phyloP scores from a whole-genome alignment of 2,797 vertebrate genomes.

The Staurois parvus region DNA sequence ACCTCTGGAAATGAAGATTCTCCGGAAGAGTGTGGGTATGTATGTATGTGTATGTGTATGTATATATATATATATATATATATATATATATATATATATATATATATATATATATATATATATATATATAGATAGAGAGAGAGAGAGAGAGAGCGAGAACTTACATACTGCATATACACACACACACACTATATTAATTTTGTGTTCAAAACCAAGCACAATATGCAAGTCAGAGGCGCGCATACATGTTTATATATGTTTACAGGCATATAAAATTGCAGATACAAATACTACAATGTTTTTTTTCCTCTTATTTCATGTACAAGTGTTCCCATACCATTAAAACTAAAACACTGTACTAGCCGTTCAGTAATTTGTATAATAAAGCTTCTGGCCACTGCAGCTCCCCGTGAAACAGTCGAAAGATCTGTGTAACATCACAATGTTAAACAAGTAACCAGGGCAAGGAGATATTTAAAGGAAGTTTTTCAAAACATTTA shows the following conservation, averaged over 20 bases:
- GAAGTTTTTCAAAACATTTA: conserved; percentile 84
- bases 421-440: conserved; percentile 73
- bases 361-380: neutral
- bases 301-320: neutral
- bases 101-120: no score
- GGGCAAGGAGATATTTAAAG: conserved; percentile 77
- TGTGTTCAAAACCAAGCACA: neutral
- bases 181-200: neutral
- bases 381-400: conserved; percentile 32
- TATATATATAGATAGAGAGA: no score
- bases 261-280: neutral
- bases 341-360: neutral
- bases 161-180: no score
- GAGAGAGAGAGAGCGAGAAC: no score
- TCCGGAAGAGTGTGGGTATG: no score
- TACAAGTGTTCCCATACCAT: neutral
- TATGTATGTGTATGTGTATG: no score
- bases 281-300: neutral
- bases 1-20: no score
- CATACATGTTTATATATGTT: neutral
- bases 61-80: no score
- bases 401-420: conserved; percentile 59
- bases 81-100: no score
- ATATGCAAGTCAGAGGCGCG: neutral
- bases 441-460: conserved; percentile 75